Evolutionary conservation across 1,140 invertebrate genomes (phyloP).

Genomic region (Mactra quadrangularis): DNA sequence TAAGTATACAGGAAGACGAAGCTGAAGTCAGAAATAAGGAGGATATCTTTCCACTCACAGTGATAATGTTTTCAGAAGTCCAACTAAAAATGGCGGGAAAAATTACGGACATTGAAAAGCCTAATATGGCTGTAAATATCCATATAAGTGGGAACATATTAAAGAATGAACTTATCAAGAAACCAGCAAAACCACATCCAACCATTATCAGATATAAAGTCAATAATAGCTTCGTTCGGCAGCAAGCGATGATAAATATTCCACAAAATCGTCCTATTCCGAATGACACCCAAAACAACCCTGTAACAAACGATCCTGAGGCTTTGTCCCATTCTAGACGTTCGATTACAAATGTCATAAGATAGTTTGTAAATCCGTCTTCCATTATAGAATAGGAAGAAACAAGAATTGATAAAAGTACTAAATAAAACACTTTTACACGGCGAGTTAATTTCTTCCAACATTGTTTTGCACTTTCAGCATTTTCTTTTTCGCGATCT

Average conservation of each 20-base stretch:
- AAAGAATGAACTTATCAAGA: constrained; percentile 5
- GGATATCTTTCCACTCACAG: constrained; percentile 39
- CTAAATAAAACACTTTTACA: constrained; percentile 7
- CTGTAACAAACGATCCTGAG: constrained; percentile 22
- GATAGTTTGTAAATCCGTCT: constrained; percentile 35
- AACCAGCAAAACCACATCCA: neutral
- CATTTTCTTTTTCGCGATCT: neutral
- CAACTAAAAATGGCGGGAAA: constrained; percentile 57
- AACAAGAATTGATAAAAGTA: neutral
- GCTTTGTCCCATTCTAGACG: constrained; percentile 47
- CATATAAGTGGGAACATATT: constrained; percentile 20
- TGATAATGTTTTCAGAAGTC: constrained; percentile 32
- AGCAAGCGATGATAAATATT: constrained; percentile 28
- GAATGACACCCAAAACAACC: constrained; percentile 41
- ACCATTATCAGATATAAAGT: constrained; percentile 12
- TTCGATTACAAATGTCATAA: constrained; percentile 45
- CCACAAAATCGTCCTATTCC: constrained; percentile 46
- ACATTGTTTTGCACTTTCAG: neutral
- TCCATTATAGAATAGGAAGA: constrained; percentile 22
- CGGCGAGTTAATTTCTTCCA: neutral
- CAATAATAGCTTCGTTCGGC: constrained; percentile 8
- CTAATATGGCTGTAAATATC: constrained; percentile 26
- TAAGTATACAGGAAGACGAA: neutral
- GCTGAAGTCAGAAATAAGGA: constrained; percentile 29
- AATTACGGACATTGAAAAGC: constrained; percentile 49